phyloP scores from a whole-genome alignment of 2,113 vertebrate genomes.

The Gila orcuttii region DNA sequence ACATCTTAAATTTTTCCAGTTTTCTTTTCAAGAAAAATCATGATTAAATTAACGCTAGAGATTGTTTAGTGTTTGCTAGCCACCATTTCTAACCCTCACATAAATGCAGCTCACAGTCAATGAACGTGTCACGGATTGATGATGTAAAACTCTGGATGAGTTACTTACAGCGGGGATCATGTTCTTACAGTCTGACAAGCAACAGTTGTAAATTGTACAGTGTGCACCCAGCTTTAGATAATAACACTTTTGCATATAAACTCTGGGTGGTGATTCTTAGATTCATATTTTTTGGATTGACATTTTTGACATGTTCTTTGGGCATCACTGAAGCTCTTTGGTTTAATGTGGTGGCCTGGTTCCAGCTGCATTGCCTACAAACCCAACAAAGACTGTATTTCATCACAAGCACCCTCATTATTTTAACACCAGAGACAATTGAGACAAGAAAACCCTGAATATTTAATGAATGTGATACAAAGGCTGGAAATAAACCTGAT shows the following conservation, averaged over 20 bases:
- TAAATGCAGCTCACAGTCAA: no score
- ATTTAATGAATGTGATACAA: neutral
- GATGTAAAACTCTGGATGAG: no score
- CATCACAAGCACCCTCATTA: constrained; percentile 4
- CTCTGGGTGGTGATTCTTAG: neutral
- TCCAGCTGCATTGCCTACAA: constrained; percentile 3
- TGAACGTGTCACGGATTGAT: no score
- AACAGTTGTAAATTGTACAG: no score
- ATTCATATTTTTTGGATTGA: neutral
- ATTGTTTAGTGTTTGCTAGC: no score
- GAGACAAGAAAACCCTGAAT: neutral
- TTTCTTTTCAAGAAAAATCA: no score
- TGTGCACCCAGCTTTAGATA: neutral
- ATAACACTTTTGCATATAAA: neutral
- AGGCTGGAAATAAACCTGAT: neutral
- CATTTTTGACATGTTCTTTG: neutral
- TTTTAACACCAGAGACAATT: constrained; percentile 5
- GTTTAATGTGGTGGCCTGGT: neutral
- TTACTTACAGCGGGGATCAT: no score
- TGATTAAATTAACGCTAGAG: no score
- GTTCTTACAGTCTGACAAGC: no score
- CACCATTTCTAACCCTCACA: no score
- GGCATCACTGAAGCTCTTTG: neutral
- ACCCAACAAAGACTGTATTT: neutral
- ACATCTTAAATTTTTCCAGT: no score